phyloP scores from a whole-genome alignment of 1,140 invertebrate genomes.

The Pseudomyrmex dendroicus region DNA sequence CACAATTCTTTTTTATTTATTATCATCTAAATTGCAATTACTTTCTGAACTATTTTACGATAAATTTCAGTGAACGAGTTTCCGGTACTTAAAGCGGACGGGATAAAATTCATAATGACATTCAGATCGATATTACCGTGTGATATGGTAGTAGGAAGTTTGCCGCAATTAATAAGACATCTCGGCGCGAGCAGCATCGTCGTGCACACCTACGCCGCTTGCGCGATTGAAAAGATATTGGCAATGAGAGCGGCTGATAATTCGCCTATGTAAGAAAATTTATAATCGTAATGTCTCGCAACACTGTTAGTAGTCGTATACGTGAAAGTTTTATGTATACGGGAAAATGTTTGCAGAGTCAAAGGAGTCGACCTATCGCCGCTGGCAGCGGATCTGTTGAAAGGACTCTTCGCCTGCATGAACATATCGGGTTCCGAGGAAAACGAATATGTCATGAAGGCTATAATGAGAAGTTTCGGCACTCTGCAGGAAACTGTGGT shows the following conservation, averaged over 20 bases:
- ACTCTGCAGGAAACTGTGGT: conserved; percentile 93
- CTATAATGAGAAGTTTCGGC: conserved; percentile 95
- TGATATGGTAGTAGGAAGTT: conserved; percentile 89
- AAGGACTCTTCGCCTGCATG: conserved; percentile 91
- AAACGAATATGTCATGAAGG: conserved; percentile 99
- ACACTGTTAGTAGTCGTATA: conserved; percentile 39
- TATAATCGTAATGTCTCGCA: conserved; percentile 18
- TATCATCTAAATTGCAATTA: background rate
- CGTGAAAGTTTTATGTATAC: background rate
- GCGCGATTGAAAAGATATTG: conserved; percentile 95
- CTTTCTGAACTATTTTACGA: conserved; percentile 24
- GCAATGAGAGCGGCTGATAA: conserved; percentile 88
- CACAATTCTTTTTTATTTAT: background rate
- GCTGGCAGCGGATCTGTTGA: conserved; percentile 89
- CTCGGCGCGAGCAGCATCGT: conserved; percentile 92
- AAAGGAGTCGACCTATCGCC: conserved; percentile 86
- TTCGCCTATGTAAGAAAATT: conserved; percentile 85
- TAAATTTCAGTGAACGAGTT: conserved; percentile 90
- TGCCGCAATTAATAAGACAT: conserved; percentile 92
- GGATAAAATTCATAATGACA: conserved; percentile 98
- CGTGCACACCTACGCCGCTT: conserved; percentile 97
- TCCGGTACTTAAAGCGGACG: conserved; percentile 97
- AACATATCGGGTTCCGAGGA: conserved; percentile 91
- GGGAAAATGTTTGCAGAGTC: conserved; percentile 84
- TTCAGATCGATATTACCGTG: conserved; percentile 95